phyloP scores from a whole-genome alignment of 1,140 invertebrate genomes.

The Drosophila miranda region DNA sequence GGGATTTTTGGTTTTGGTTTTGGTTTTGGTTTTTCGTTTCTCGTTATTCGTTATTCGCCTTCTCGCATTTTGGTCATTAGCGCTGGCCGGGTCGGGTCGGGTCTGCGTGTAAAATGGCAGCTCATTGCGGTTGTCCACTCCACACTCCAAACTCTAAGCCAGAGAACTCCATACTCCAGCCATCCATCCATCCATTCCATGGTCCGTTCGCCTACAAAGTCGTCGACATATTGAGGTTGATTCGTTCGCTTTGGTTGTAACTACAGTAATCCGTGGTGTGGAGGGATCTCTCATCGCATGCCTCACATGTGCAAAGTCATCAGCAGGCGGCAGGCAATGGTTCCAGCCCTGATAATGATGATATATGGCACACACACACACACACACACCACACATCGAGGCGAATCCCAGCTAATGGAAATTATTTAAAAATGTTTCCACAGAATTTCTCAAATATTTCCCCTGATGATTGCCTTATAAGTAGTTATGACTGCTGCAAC shows the following conservation, averaged over 20 bases:
- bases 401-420: conserved; percentile 49
- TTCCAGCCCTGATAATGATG: conserved; percentile 70
- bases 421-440: conserved; percentile 70
- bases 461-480: conserved; percentile 35
- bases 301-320: conserved; percentile 80
- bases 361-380: conserved; percentile 72
- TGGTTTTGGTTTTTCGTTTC: conserved; percentile 9
- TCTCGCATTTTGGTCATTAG: conserved; percentile 66
- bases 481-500: conserved; percentile 34
- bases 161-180: background rate
- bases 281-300: conserved; percentile 41
- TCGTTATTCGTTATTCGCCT: conserved; percentile 17
- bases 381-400: conserved; percentile 21
- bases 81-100: conserved; percentile 21
- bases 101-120: conserved; percentile 76
- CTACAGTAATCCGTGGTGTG: conserved; percentile 52
- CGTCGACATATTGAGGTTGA: conserved; percentile 79
- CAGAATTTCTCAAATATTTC: conserved; percentile 54
- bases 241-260: conserved; percentile 60
- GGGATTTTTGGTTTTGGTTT: conserved; percentile 58
- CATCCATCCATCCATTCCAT: too few species aligned
- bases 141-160: background rate
- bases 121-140: conserved; percentile 48
- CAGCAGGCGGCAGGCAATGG: conserved; percentile 28
- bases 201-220: conserved; percentile 58